A percentile compares a stretch with the other conserved stretches of the same genome.
These are phyloP conservation scores for Drosophila fulvimacula DNA, from an alignment of 2,888 invertebrate genomes.

Conservation along the genomic window DNA sequence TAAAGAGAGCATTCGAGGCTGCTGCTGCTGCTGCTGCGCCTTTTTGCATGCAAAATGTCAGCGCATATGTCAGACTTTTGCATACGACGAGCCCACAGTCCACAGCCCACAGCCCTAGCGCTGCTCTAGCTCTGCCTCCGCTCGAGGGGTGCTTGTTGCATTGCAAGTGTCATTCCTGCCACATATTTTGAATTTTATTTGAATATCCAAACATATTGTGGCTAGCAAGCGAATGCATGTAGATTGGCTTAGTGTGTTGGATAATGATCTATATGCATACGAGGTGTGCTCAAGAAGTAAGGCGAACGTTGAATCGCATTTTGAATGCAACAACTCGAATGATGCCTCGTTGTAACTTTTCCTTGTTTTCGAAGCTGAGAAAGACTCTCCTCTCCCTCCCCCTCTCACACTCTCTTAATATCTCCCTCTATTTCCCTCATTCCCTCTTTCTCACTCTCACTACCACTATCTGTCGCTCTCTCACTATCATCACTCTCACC, in stretches of 20 bases:
- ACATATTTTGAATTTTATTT: constrained; percentile 33
- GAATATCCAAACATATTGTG: constrained; percentile 51
- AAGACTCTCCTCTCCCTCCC: neutral
- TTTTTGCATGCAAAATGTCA: constrained; percentile 81
- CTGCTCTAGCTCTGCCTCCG: neutral
- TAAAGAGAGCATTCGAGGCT: constrained; percentile 47
- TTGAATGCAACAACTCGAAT: too few relatives aligned
- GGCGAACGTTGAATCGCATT: too few relatives aligned
- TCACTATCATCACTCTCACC: neutral
- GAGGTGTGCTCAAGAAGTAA: neutral
- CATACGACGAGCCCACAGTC: constrained; percentile 49
- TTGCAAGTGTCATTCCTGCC: constrained; percentile 9
- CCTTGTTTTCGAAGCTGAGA: too few relatives aligned
- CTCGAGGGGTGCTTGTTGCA: constrained; percentile 55
- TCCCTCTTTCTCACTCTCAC: neutral
- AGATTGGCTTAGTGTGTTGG: neutral
- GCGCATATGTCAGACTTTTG: constrained; percentile 80
- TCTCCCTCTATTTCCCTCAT: neutral
- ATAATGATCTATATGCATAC: neutral
- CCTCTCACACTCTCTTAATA: too few relatives aligned
- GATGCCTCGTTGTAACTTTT: too few relatives aligned
- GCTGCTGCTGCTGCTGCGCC: constrained; percentile 63
- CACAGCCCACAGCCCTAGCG: neutral
- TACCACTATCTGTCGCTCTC: neutral
- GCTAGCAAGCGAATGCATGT: constrained; percentile 10